A percentile compares a stretch with the other conserved stretches of the same genome.
Conservation (phyloP, 1,140 invertebrate genomes). For the Drosophila teissieri region DNA sequence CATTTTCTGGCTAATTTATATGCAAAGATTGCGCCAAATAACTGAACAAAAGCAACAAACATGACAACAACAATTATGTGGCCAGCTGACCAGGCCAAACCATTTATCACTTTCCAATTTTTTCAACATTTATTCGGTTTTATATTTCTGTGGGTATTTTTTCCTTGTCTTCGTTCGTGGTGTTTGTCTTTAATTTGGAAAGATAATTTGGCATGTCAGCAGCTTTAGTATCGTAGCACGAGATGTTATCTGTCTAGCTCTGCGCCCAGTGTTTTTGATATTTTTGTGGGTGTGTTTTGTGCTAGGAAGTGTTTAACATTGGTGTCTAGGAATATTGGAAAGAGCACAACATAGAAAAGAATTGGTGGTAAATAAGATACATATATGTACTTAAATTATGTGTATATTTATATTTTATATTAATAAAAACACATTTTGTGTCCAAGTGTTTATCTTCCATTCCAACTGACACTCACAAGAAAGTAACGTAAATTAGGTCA, state of each 20-base stretch:
- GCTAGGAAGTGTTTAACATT: background rate
- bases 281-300: constrained; percentile 17
- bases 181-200: constrained; percentile 61
- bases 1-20: constrained; percentile 76
- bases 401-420: too few relatives aligned
- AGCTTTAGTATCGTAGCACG: constrained; percentile 53
- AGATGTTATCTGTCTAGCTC: constrained; percentile 18
- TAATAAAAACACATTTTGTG: too few relatives aligned
- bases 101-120: constrained; percentile 75
- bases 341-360: background rate
- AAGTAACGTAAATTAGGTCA: constrained; percentile 9
- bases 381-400: too few relatives aligned
- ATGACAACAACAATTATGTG: constrained; percentile 43
- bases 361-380: too few relatives aligned
- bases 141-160: constrained; percentile 30
- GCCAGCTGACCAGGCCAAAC: constrained; percentile 65
- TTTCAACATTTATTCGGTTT: constrained; percentile 29
- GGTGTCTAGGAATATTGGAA: background rate
- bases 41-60: constrained; percentile 55
- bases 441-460: background rate
- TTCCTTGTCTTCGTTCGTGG: constrained; percentile 22
- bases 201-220: constrained; percentile 65
- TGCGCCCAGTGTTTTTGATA: background rate
- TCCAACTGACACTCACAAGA: background rate
- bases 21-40: constrained; percentile 74